Evolutionary conservation across 2,888 invertebrate species (phyloP), one percentile per base, ranked within the genome.

Genomic region (Synanthedon vespiformis): DNA sequence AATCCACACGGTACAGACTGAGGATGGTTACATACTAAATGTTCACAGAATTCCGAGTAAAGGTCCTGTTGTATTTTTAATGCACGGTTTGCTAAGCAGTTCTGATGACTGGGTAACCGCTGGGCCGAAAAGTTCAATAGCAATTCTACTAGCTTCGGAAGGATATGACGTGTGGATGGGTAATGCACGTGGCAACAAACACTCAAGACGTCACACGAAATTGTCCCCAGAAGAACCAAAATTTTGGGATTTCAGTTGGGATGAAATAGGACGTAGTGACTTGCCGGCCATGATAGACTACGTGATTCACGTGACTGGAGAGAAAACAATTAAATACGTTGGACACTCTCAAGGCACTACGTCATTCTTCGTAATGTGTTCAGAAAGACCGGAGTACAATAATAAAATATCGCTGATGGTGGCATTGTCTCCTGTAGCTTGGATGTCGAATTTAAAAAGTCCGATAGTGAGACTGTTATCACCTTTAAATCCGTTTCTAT

Each of bases 341-440:
- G 95, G 94, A 0, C 93, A 94, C 65, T 94, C 94, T 0, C 89
- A 90, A 63, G 95, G 94, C 14, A 90, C 90, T 0, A 90, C 91
- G 0, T 68, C 74, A 2, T 91, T 90, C 61, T 92, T 86, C 65
- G 89, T 92, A 0, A 88, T 92, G 89, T 78, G 87, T 48, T 88
- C 90, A 1, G 76, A 87, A 57, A 67, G 67, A 22, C 90, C 91
- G 0, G 88, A 89, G 53, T 92, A 92, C 61, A 91, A 91, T 68
- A 61, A 80, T 0, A 92, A 91, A 70, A 80, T 93, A 8, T 70
- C 76, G 8, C 73, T 85, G 0, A 89, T 89, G 80, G 83, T 89
- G 57, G 89, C 89, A 2, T 64, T 92, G 56, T 91, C 91, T 0
- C 91, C 92, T 0, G 84, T 92, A 4, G 90, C 90, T 0, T 91